Conservation (phyloP, 2,113 vertebrate species). For the Myotis lucifugus region DNA sequence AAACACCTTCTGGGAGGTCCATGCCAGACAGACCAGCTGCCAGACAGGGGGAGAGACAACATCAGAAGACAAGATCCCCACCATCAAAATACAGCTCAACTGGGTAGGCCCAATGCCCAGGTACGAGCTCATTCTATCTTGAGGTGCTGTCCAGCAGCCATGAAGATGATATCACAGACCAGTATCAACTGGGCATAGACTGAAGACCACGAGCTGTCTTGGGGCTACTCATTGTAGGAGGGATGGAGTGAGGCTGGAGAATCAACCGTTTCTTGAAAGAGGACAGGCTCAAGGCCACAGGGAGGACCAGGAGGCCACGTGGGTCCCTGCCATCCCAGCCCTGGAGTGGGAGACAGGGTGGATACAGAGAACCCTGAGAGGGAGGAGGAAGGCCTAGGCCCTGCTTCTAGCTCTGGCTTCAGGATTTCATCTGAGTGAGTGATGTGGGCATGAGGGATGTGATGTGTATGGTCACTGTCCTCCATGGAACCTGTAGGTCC, state of each 20-base stretch:
- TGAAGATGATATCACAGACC: background rate
- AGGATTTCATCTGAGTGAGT: background rate
- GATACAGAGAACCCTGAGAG: background rate
- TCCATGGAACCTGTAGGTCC: background rate
- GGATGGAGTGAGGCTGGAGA: background rate
- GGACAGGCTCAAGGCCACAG: background rate
- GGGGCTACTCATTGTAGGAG: background rate
- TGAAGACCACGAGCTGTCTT: background rate
- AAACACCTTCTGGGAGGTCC: background rate
- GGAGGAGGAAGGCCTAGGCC: background rate
- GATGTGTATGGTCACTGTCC: background rate
- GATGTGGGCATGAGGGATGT: background rate
- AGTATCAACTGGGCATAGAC: background rate
- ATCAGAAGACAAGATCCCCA: background rate
- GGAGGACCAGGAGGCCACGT: background rate
- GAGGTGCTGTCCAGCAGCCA: background rate
- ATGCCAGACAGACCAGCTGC: background rate
- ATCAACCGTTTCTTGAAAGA: background rate
- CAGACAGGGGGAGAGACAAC: no score
- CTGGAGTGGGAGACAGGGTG: rapidly evolving
- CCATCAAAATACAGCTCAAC: background rate
- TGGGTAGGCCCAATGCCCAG: background rate
- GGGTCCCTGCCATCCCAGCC: background rate
- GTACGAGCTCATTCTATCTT: background rate
- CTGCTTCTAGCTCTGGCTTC: background rate